Percentiles rank a stretch among this genome's conserved stretches.
Conservation (phyloP, 2,888 invertebrate species). For the Uropetala carovei region DNA sequence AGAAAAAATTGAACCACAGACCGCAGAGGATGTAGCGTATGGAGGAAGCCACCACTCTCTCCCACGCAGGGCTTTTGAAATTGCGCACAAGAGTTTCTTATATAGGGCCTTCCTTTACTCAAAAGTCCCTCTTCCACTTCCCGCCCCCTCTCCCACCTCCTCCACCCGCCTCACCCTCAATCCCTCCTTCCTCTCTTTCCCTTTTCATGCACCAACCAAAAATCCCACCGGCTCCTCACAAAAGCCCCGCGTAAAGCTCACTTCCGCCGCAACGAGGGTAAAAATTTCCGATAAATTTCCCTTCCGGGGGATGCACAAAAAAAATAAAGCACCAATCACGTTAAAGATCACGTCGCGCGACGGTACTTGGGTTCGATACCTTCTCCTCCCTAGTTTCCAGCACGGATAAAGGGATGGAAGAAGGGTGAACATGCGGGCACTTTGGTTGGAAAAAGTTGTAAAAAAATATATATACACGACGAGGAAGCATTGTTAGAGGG, state of each 20-base stretch:
- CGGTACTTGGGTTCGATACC: neutral
- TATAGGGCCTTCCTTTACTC: neutral
- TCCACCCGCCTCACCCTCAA: neutral
- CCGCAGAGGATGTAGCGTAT: slow-evolving; percentile 17
- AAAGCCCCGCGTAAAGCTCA: slow-evolving; percentile 6
- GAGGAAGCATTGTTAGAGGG: slow-evolving; percentile 5
- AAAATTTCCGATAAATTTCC: slow-evolving; percentile 43
- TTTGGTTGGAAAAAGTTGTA: slow-evolving; percentile 15
- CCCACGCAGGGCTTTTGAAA: slow-evolving; percentile 49
- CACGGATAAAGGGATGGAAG: neutral
- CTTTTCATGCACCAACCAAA: neutral
- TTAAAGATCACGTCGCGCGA: neutral
- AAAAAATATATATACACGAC: neutral
- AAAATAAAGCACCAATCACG: neutral
- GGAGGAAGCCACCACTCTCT: slow-evolving; percentile 11
- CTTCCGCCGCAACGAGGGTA: slow-evolving; percentile 16
- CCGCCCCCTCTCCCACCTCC: neutral
- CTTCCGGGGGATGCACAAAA: neutral
- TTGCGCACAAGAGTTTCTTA: slow-evolving; percentile 39
- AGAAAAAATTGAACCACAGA: slow-evolving; percentile 18
- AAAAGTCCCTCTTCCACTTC: neutral
- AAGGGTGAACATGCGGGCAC: slow-evolving; percentile 33
- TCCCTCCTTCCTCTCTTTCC: neutral
- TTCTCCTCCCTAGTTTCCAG: neutral
- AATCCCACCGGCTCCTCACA: neutral